Conservation (phyloP, 2,888 invertebrate genomes). For the Cyclophora albipunctata region DNA sequence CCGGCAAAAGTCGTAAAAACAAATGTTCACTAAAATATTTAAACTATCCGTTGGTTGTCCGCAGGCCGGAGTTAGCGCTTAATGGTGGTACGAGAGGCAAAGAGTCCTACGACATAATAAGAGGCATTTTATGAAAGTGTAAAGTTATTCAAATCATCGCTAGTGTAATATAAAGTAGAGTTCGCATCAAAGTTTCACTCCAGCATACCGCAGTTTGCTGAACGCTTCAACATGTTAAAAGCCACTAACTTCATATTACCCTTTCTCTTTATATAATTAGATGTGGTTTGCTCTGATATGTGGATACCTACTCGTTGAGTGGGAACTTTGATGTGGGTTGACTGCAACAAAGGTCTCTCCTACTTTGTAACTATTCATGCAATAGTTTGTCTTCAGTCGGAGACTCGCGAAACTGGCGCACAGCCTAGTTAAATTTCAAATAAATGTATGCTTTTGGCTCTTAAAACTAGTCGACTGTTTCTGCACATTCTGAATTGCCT, state of each 20-base stretch:
- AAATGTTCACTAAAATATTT: no score
- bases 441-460: no score
- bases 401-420: slow-evolving; percentile 3
- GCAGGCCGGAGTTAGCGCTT: no score
- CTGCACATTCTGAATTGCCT: not conserved
- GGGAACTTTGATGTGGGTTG: slow-evolving; percentile 17
- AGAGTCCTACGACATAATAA: not conserved
- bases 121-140: slow-evolving; percentile 13
- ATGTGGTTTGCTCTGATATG: slow-evolving; percentile 29
- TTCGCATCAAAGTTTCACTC: slow-evolving; percentile 51
- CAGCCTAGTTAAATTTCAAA: no score
- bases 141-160: slow-evolving; percentile 44
- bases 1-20: no score
- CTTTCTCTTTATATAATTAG: slow-evolving; percentile 51
- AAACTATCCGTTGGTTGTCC: no score
- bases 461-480: not conserved
- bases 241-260: slow-evolving; percentile 60
- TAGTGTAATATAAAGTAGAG: slow-evolving; percentile 38
- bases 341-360: slow-evolving; percentile 12
- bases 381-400: slow-evolving; percentile 8
- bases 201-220: slow-evolving; percentile 54
- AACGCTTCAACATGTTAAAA: slow-evolving; percentile 61
- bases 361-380: slow-evolving; percentile 18
- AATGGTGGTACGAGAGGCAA: no score
- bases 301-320: slow-evolving; percentile 15